phyloP scores from a whole-genome alignment of 2,888 invertebrate genomes.

The Xestia sexstrigata region DNA sequence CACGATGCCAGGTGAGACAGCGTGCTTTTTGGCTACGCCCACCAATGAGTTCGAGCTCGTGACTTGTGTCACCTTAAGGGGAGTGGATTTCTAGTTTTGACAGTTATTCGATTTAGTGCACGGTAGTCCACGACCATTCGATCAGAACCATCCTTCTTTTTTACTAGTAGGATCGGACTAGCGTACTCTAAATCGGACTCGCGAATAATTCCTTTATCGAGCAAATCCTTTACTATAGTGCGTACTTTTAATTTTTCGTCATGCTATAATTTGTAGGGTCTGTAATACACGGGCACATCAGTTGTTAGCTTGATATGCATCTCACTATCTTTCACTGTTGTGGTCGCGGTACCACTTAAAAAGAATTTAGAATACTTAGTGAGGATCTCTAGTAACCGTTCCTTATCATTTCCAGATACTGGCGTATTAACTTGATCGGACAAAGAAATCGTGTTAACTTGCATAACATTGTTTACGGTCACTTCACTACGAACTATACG shows the following conservation, averaged over 20 bases:
- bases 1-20: no score
- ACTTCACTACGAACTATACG: not conserved
- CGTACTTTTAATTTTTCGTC: conserved; percentile 6
- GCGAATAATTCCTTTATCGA: not conserved
- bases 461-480: not conserved
- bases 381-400: not conserved
- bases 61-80: no score
- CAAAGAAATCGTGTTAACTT: not conserved
- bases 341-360: conserved; percentile 6
- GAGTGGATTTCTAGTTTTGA: conserved; percentile 3
- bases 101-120: conserved; percentile 4
- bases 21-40: no score
- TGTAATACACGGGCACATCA: not conserved
- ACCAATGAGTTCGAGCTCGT: no score
- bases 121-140: conserved; percentile 5
- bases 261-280: no score
- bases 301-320: not conserved
- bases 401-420: not conserved
- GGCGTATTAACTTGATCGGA: not conserved
- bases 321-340: not conserved
- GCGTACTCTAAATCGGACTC: conserved; percentile 2
- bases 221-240: not conserved
- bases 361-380: not conserved
- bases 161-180: conserved; percentile 3
- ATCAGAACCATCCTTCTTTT: not conserved